Base-by-base conservation (phyloP, 2,113 vertebrate species). In the Colaptes auratus region DNA sequence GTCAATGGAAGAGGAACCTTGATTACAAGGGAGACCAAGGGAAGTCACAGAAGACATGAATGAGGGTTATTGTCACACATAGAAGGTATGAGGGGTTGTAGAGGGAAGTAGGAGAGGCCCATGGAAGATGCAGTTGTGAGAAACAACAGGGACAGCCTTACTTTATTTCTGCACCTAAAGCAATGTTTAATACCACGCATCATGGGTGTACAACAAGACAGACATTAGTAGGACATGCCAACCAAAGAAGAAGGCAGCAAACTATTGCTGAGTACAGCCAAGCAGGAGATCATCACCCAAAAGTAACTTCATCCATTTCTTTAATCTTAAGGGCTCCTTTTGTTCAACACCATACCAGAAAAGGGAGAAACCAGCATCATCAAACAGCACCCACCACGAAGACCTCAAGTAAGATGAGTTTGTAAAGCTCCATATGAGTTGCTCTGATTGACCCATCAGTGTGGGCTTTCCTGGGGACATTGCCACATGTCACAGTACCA, bases 311-410 rank as follows among this genome's bases (percentile, higher is more conserved):
- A 67, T 23, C 69, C 77, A 15, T 69, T 70, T 95, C 35, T 94
- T 92, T 28, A 16, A 85, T 63, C 59, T 86, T 9, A 44, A 98
- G 98, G 95, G 46, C 78, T 96, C 28, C 76, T 96, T 64, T 94
- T 95, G 44, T 95, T 95, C 93, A 91, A 92, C 72, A 61, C 92
- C 4, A 24, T 91, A 61, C 64, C 88, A 12, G 96, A 96, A 42
- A 63, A 76, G 8, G 77, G 88, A 83, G 98, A 96, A 85, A 87
- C 53, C 91, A 98, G 98, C 94, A 98, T 98, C 94, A 98, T 98
- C 85, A 97, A 98, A 67, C 96, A 95, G 58, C 97, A 98, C 55
- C 98, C 98, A 1, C 98, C 98, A 25, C 96, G 95, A 66, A 97
- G 96, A 93, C 96, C 96, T 50, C 97, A 98, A 65, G 98, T 98